Percentiles rank a stretch among this genome's conserved stretches.
Conservation (phyloP, 2,888 invertebrate genomes). For the Ischnura elegans region DNA sequence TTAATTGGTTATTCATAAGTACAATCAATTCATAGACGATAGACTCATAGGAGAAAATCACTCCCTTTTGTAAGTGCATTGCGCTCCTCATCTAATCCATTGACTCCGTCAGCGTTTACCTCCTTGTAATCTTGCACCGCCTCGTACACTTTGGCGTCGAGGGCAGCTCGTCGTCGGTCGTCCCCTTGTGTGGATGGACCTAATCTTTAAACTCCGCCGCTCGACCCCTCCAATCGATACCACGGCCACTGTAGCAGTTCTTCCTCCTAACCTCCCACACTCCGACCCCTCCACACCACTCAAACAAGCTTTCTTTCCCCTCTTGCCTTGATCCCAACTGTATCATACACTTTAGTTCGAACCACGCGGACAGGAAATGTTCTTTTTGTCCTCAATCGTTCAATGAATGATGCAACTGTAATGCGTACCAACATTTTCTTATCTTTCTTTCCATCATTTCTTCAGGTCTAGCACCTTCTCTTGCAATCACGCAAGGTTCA, state of each 20-base stretch:
- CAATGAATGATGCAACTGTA: too few relatives aligned
- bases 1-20: too few relatives aligned
- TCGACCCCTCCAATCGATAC: constrained; percentile 25
- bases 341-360: neutral
- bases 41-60: too few relatives aligned
- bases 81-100: neutral
- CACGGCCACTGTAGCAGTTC: constrained; percentile 41
- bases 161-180: constrained; percentile 16
- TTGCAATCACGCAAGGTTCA: too few relatives aligned
- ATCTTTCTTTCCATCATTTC: too few relatives aligned
- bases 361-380: neutral
- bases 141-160: neutral
- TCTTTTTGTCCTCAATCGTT: too few relatives aligned
- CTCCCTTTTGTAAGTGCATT: neutral
- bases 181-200: constrained; percentile 7
- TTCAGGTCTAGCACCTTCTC: too few relatives aligned
- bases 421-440: too few relatives aligned
- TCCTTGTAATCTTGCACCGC: neutral
- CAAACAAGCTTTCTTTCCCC: neutral
- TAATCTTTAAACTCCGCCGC: constrained; percentile 49
- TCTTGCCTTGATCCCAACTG: neutral
- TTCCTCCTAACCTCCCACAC: constrained; percentile 9
- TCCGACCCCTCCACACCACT: neutral
- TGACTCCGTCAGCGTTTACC: neutral
- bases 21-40: too few relatives aligned